These are phyloP conservation scores for Myrmecophaga tridactyla DNA, from an alignment of 2,113 vertebrate genomes.

Conservation along the genomic window DNA sequence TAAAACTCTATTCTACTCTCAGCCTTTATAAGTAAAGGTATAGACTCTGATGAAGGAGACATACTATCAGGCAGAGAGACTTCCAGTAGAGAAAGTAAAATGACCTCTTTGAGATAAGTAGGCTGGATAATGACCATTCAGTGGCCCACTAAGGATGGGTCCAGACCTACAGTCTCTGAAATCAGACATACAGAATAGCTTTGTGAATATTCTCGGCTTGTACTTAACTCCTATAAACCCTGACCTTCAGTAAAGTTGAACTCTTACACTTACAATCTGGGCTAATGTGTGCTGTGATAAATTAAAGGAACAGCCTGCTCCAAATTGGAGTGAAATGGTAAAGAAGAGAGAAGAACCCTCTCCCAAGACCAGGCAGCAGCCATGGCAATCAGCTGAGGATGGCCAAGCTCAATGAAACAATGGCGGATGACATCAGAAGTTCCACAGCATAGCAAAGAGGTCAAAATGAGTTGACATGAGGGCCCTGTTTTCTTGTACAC, in stretches of 20 bases:
- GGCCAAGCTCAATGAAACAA: background rate
- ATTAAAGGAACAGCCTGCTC: background rate
- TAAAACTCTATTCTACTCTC: background rate
- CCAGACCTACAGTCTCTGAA: background rate
- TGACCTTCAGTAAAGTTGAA: background rate
- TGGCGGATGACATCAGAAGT: background rate
- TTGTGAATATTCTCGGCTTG: background rate
- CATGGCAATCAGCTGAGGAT: background rate
- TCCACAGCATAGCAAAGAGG: background rate
- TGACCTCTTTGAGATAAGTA: background rate
- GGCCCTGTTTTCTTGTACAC: background rate
- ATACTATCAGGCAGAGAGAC: background rate
- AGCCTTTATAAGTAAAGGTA: background rate
- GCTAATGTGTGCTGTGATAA: background rate
- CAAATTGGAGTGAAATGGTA: background rate
- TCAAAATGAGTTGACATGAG: background rate
- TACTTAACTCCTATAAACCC: background rate
- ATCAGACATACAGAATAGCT: background rate
- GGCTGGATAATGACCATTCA: background rate
- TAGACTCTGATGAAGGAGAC: background rate
- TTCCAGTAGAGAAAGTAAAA: background rate
- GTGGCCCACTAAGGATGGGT: background rate
- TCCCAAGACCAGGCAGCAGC: background rate
- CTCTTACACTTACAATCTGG: constrained; percentile 8
- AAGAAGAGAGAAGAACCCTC: background rate